Base-by-base conservation (phyloP, 2,113 vertebrate species). In the Mastomys coucha region DNA sequence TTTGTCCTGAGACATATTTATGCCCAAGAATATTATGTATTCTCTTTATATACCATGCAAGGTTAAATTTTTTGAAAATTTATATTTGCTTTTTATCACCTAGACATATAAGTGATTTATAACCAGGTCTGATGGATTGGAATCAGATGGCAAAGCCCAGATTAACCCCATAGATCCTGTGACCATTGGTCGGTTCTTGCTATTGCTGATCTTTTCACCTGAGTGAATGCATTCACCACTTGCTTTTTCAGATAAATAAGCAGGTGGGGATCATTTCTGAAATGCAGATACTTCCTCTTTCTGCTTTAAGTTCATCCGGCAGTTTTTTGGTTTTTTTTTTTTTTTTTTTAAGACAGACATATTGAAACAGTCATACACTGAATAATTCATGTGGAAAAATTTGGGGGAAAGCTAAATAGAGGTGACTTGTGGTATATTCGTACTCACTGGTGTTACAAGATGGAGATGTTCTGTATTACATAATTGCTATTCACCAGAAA, bases 1-100 rank as follows among this genome's bases (percentile, higher is more conserved):
- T 97, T 98, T 98, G 97, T 98, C 98, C 98, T 98, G 96, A 97
- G 98, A 98, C 98, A 98, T 96, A 98, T 98, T 98, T 99, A 98
- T 98, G 98, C 98, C 98, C 70, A 45, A 95, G 97, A 98, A 98
- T 98, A 98, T 98, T 98, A 98, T 97, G 98, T 95, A 99, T 98
- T 99, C 98, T 98, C 98, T 98, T 99, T 99, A 98, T 98, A 98
- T 97, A 98, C 96, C 94, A 97, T 19, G 88, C 98, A 98, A 98
- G 98, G 98, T 98, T 98, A 98, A 97, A 97, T 97, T 98, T 98
- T 98, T 98, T 97, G 1, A 39, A 97, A 98, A 98, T 98, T 98
- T 98, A 95, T 98, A 98, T 98, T 98, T 98, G 97, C 97, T 98
- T 98, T 98, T 98, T 98, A 98, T 98, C 97, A 86, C 97, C 96